Conservation (phyloP, 2,797 vertebrate species). For the Siniperca undulata region DNA sequence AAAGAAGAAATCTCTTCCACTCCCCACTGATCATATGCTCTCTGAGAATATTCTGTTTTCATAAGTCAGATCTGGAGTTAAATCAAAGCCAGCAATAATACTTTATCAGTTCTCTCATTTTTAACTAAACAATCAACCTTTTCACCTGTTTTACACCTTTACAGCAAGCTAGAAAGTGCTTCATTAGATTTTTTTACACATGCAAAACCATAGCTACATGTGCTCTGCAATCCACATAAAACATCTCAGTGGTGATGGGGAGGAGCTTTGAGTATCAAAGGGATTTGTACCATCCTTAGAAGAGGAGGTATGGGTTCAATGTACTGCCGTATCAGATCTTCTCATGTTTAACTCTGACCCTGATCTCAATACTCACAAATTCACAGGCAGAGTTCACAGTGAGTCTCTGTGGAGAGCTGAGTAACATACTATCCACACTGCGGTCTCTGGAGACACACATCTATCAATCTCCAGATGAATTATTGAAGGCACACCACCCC, state of each 20-base stretch:
- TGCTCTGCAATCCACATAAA: slow-evolving; percentile 24
- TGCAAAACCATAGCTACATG: slow-evolving; percentile 21
- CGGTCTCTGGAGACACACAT: slow-evolving; percentile 70
- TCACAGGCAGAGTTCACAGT: slow-evolving; percentile 63
- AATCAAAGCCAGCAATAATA: slow-evolving; percentile 49
- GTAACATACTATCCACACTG: slow-evolving; percentile 59
- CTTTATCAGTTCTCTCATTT: slow-evolving; percentile 28
- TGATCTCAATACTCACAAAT: slow-evolving; percentile 76
- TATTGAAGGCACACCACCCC: slow-evolving; percentile 66
- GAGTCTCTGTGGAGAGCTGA: slow-evolving; percentile 58
- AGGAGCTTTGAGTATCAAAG: slow-evolving; percentile 14
- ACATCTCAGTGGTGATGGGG: slow-evolving; percentile 28
- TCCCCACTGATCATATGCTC: slow-evolving; percentile 45
- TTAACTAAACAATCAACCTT: slow-evolving; percentile 17
- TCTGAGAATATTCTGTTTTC: slow-evolving; percentile 47
- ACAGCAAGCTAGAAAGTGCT: slow-evolving; percentile 8
- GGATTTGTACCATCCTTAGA: slow-evolving; percentile 53
- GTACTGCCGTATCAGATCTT: slow-evolving; percentile 35
- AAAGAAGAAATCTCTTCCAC: slow-evolving; percentile 25
- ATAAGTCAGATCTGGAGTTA: slow-evolving; percentile 32
- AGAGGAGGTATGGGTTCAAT: slow-evolving; percentile 11
- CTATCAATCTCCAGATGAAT: slow-evolving; percentile 78
- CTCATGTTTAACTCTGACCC: slow-evolving; percentile 72
- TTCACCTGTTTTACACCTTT: slow-evolving; percentile 12
- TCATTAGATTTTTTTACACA: slow-evolving; percentile 10